phyloP scores from a whole-genome alignment of 2,888 invertebrate species.

The Ypsolopha sequella region DNA sequence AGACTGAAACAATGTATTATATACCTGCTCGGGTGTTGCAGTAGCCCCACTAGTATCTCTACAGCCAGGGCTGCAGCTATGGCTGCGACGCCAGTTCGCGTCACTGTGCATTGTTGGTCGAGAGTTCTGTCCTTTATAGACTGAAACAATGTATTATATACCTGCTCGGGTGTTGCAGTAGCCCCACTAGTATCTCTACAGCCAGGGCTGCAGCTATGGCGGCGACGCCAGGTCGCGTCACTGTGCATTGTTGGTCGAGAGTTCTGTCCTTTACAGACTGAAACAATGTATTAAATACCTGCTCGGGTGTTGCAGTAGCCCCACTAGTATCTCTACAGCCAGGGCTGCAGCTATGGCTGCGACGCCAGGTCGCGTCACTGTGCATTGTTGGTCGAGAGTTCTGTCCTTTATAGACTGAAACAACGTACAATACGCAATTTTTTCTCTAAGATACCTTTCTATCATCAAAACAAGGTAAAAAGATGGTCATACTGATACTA shows the following conservation, averaged over 20 bases:
- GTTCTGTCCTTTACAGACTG: constrained; percentile 93
- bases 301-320: constrained; percentile 87
- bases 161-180: constrained; percentile 89
- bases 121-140: constrained; percentile 91
- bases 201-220: constrained; percentile 92
- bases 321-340: constrained; percentile 91
- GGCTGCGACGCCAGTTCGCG: constrained; percentile 92
- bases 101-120: constrained; percentile 99
- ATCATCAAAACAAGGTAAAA: too few relatives aligned
- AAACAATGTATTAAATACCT: too few relatives aligned
- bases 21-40: constrained; percentile 90
- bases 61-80: constrained; percentile 93
- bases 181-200: constrained; percentile 88
- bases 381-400: constrained; percentile 98
- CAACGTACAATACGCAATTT: constrained; percentile 40
- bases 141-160: too few relatives aligned
- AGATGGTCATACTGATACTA: too few relatives aligned
- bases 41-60: constrained; percentile 86
- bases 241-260: constrained; percentile 98
- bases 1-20: constrained; percentile 79
- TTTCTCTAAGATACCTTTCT: neutral
- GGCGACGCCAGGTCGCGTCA: constrained; percentile 94
- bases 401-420: constrained; percentile 87
- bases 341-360: constrained; percentile 91
- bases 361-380: constrained; percentile 95